Evolutionary conservation across 2,113 vertebrate genomes (phyloP), one percentile per base, ranked within the genome.

Genomic region (Gobio gobio): DNA sequence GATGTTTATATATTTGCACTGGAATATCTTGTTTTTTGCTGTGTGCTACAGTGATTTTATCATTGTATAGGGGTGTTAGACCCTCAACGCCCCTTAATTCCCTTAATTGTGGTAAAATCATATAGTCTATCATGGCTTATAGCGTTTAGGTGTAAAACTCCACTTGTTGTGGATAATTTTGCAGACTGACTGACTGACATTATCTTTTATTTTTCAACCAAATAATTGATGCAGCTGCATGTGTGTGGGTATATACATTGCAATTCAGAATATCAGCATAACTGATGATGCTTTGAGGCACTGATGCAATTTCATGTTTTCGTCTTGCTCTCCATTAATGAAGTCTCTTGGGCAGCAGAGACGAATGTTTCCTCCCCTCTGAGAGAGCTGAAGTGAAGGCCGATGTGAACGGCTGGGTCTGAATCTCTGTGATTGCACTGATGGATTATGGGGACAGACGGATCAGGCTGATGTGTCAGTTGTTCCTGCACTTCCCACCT

Each of bases 81-180:
- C 14, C 49, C 49, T 18, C 16, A 5, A 16, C 12, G 3, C n/a
- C n/a, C n/a, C n/a, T n/a, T n/a, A n/a, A n/a, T n/a, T n/a, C n/a
- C n/a, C 5, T 18, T 18, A 16, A 51, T 5, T 51, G 4, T 51
- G 4, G 49, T 51, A n/a, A 51, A 51, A 51, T 54, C 51, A 54
- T 16, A 49, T 47, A 14, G 47, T 54, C 5, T 54, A 5, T 54
- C 51, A 18, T 18, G 16, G 14, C 22, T 59, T 59, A 54, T n/a
- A n/a, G 8, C 56, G n/a, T 56, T 18, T 9, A 66, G 63, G 33
- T 66, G 3, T 3, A 64, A 33, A n/a, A n/a, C n/a, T n/a, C n/a
- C n/a, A n/a, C n/a, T n/a, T n/a, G n/a, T n/a, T n/a, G n/a, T n/a
- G 63, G 33, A 36, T 66, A 36, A 36, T 68, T 68, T 68, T 68